phyloP scores from a whole-genome alignment of 2,113 vertebrate species.

The Oryzias javanicus region DNA sequence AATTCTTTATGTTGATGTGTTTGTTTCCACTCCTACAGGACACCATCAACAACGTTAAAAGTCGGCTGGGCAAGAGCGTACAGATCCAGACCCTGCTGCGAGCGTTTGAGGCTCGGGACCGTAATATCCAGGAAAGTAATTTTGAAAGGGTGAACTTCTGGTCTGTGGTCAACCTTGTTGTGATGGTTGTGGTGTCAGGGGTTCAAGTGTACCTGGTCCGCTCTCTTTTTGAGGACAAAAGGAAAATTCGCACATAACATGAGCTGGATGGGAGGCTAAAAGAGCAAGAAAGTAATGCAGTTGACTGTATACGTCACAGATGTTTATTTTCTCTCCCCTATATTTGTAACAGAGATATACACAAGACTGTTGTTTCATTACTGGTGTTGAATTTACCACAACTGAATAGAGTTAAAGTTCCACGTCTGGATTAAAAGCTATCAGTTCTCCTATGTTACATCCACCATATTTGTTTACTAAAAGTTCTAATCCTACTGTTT shows the following conservation, averaged over 20 bases:
- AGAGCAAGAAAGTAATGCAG: conserved; percentile 4
- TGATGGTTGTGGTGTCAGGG: conserved; percentile 88
- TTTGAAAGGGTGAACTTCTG: conserved; percentile 92
- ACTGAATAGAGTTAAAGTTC: too few species aligned
- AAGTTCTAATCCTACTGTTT: conserved; percentile 8
- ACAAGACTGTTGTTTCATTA: too few species aligned
- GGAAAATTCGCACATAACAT: conserved; percentile 87
- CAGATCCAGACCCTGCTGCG: conserved; percentile 92
- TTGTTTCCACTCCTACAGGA: conserved; percentile 79
- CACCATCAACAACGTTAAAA: conserved; percentile 93
- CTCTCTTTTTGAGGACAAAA: conserved; percentile 93
- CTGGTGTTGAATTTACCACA: too few species aligned
- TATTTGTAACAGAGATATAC: too few species aligned
- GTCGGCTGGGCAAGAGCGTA: conserved; percentile 89
- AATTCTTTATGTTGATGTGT: background rate
- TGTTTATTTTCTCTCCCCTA: conserved; percentile 4
- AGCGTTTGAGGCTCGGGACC: conserved; percentile 95
- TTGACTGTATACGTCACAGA: conserved; percentile 7
- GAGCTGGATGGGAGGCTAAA: background rate
- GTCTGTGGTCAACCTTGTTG: conserved; percentile 86
- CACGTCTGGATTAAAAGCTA: too few species aligned
- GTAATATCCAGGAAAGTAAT: conserved; percentile 97
- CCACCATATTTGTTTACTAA: background rate
- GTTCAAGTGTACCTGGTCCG: conserved; percentile 93
- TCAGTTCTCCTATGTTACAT: background rate